These are phyloP conservation scores for Blomia tropicalis DNA, from an alignment of 2,888 invertebrate species.

Conservation along the genomic window DNA sequence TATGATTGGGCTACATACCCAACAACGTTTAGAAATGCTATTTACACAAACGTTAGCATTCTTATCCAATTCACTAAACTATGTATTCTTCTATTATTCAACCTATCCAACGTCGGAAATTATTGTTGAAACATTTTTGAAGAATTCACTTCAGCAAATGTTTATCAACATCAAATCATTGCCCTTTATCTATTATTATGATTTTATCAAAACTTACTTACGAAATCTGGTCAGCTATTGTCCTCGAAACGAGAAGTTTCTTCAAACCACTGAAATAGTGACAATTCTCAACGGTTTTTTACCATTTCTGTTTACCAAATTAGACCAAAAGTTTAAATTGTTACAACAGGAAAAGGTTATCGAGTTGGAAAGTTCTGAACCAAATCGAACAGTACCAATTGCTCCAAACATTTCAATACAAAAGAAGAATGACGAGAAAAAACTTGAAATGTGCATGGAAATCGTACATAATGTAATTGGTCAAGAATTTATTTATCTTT, in stretches of 20 bases:
- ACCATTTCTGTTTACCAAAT: not conserved
- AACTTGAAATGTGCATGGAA: not conserved
- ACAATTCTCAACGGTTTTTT: not conserved
- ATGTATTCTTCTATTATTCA: not conserved
- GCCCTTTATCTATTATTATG: not conserved
- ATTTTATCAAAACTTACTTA: not conserved
- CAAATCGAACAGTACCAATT: not conserved
- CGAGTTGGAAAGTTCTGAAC: not conserved
- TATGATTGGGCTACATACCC: not conserved
- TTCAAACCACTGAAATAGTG: not conserved
- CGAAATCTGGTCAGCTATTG: not conserved
- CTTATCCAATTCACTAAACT: not conserved
- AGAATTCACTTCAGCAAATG: not conserved
- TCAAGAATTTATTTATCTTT: not conserved
- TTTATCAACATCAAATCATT: not conserved
- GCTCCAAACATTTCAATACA: not conserved
- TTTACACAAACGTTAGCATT: not conserved
- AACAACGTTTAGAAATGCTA: not conserved
- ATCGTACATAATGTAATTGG: not conserved
- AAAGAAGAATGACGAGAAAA: not conserved
- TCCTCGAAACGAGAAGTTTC: slow-evolving; percentile 10
- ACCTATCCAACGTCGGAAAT: not conserved
- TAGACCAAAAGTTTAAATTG: slow-evolving; percentile 2
- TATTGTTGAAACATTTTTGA: not conserved
- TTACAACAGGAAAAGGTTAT: not conserved